phyloP scores from a whole-genome alignment of 2,113 vertebrate species.

The Pelusios castaneus region DNA sequence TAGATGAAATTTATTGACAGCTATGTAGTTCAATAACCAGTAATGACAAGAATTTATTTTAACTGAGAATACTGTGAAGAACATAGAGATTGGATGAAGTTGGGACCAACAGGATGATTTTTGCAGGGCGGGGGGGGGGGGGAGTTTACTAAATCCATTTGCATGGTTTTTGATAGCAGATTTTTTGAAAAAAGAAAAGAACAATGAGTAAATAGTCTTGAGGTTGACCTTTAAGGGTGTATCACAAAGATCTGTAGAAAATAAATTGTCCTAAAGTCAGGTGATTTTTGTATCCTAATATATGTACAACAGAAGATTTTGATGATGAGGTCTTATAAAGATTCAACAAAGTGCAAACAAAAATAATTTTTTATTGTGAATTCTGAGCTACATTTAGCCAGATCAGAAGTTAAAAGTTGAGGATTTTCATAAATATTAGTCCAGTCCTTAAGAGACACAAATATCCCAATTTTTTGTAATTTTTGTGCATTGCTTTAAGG shows the following conservation, averaged over 20 bases:
- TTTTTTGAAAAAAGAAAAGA: not conserved
- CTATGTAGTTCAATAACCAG: not conserved
- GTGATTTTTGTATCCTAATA: not conserved
- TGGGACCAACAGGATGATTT: not conserved
- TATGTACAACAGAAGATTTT: not conserved
- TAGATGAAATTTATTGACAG: not conserved
- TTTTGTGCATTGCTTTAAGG: not conserved
- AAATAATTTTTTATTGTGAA: not conserved
- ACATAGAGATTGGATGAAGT: not conserved
- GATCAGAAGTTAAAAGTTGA: not conserved
- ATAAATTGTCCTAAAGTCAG: slow-evolving; percentile 19
- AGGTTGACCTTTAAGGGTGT: not conserved
- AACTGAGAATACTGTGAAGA: not conserved
- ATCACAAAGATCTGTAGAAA: not conserved
- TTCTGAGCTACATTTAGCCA: not conserved
- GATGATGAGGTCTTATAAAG: not conserved
- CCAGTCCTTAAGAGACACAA: not conserved
- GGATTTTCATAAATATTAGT: not conserved
- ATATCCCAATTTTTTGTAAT: not conserved
- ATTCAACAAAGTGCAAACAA: not conserved
- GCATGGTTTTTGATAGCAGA: not conserved
- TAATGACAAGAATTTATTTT: not conserved
- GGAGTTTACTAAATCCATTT: not conserved
- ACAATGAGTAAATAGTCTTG: not conserved
- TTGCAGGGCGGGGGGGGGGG: no score